Conservation (phyloP, 2,888 invertebrate species). For the Zootermopsis nevadensis region DNA sequence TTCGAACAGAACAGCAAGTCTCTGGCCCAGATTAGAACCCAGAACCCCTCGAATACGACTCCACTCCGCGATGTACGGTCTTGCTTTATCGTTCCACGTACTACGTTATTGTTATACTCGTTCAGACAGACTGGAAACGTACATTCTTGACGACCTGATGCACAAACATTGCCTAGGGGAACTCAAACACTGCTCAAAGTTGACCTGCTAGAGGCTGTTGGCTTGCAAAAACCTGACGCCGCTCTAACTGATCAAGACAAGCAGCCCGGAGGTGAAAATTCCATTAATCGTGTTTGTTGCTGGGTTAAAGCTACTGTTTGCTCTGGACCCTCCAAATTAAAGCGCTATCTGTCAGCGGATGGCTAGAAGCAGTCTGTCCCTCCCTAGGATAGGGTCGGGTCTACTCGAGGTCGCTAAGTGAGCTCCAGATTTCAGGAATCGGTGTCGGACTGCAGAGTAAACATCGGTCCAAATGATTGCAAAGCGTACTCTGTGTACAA, state of each 20-base stretch:
- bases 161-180: conserved; percentile 1
- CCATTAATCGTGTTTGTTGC: conserved; percentile 49
- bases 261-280: conserved; percentile 49
- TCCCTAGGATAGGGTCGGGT: background rate
- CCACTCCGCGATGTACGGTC: too few relatives aligned
- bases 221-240: background rate
- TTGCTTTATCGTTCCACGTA: too few relatives aligned
- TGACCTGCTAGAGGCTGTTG: background rate
- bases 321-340: conserved; percentile 47
- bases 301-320: conserved; percentile 35
- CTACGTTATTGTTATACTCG: too few relatives aligned
- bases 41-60: too few relatives aligned
- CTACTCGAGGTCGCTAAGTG: background rate
- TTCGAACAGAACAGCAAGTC: too few relatives aligned
- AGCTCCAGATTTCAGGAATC: conserved; percentile 13
- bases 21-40: too few relatives aligned
- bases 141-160: background rate
- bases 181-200: background rate
- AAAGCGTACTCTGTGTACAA: too few relatives aligned
- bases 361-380: background rate
- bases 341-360: conserved; percentile 50
- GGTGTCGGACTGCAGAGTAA: background rate
- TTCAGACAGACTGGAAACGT: background rate
- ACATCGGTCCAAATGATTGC: background rate
- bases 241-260: conserved; percentile 48